Evolutionary conservation across 2,797 vertebrate genomes (phyloP), one percentile per base, ranked within the genome.

Genomic region (Orestias chungarensis): DNA sequence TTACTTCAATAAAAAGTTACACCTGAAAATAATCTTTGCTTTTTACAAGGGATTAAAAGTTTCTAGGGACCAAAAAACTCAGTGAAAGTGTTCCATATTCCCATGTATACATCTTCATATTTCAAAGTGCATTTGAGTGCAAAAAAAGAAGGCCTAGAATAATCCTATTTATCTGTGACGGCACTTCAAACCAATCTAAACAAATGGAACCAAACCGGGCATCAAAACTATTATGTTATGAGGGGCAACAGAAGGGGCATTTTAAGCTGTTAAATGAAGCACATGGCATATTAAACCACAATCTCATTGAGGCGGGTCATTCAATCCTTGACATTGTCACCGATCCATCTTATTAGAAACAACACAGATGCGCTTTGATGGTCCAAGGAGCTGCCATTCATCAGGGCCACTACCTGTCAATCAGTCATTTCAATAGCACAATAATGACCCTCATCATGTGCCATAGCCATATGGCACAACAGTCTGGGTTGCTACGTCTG

Each of bases 361-460:
- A 49, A 62, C 50, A 4, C n/a, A 5, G 23, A 10, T 46, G 70
- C 70, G 64, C 76, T 49, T 66, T 59, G 31, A 59, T 25, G 54
- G 82, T 64, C 74, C 82, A 88, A 70, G 71, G 84, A 85, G 68
- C 85, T 88, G 91, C 82, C 87, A 86, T 81, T 91, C 89, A 81
- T 75, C 7, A 46, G 68, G 35, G 68, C 40, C 74, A 43, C 87
- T 84, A 81, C 83, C 83, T 89, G 91, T 88, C 92, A 91, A 89
- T 93, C 92, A 91, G 79, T 61, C 62, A 62, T 74, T 67, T 67
- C 76, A 27, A 35, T 29, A 74, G 76, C 78, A 82, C 82, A 82
- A 81, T 83, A 89, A 91, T 86, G 89, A 87, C 92, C 88, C 90
- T 93, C 88, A 92, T 93, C 93, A 92, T 78, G 81, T 70, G 50